Evolutionary conservation across 1,140 invertebrate genomes (phyloP).

Genomic region (Eulimnadia texana): DNA sequence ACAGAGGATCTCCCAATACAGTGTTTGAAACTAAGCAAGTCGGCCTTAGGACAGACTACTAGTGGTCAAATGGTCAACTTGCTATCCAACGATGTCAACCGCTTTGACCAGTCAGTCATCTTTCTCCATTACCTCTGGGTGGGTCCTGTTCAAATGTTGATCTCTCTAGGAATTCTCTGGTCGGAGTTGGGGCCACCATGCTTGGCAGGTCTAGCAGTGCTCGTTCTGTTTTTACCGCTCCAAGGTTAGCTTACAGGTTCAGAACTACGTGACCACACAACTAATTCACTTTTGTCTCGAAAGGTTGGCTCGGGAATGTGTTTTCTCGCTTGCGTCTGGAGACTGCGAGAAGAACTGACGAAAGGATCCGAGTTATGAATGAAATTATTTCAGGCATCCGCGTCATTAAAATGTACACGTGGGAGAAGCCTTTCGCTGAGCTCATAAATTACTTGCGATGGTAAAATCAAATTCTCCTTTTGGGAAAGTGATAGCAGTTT

Average conservation of each 20-base stretch:
- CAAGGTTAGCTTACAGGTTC: conserved; percentile 41
- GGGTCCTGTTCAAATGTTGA: conserved; percentile 60
- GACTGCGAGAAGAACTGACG: conserved; percentile 57
- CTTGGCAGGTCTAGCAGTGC: conserved; percentile 56
- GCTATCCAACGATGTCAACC: conserved; percentile 71
- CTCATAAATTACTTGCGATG: conserved; percentile 21
- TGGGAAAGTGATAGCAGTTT: not conserved
- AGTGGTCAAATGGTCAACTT: conserved; percentile 82
- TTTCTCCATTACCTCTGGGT: conserved; percentile 38
- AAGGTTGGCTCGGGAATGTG: conserved; percentile 51
- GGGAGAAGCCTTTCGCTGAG: conserved; percentile 26
- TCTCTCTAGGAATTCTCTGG: conserved; percentile 62
- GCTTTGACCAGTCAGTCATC: conserved; percentile 25
- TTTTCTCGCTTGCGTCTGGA: conserved; percentile 41
- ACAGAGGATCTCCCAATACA: conserved; percentile 16
- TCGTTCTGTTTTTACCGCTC: conserved; percentile 66
- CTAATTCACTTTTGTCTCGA: not conserved
- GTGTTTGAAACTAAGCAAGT: conserved; percentile 40
- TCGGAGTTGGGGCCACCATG: conserved; percentile 52
- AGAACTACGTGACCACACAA: not conserved
- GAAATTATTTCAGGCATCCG: conserved; percentile 67
- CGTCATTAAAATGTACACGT: conserved; percentile 26
- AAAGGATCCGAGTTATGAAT: conserved; percentile 67
- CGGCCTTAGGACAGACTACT: conserved; percentile 56
- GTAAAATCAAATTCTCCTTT: conserved; percentile 13